Percentiles rank a stretch among this genome's conserved stretches.
Evolutionary conservation across 1,140 invertebrate species (phyloP).

Genomic region (Trichonephila clavipes): DNA sequence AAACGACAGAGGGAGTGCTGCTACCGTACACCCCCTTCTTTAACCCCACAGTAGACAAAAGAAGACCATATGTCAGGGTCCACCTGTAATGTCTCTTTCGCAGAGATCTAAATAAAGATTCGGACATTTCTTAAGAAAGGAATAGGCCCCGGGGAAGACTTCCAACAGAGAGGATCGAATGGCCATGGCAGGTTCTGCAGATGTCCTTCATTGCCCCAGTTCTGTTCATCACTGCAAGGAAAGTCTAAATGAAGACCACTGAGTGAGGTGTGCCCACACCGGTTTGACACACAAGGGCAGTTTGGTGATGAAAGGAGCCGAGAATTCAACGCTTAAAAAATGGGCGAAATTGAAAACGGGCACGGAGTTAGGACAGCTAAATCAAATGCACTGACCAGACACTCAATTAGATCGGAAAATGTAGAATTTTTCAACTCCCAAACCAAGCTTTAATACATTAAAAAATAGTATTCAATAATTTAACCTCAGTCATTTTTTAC

Average conservation of each 20-base stretch:
- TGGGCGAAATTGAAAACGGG: not conserved
- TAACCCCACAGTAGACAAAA: not conserved
- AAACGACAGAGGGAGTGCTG: not conserved
- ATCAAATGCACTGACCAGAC: not conserved
- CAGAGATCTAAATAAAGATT: constrained; percentile 16
- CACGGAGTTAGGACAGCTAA: too few relatives aligned
- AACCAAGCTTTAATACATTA: too few relatives aligned
- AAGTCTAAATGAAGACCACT: not conserved
- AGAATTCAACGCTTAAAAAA: not conserved
- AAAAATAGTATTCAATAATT: too few relatives aligned
- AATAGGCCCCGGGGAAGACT: not conserved
- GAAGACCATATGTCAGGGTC: not conserved
- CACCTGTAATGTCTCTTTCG: not conserved
- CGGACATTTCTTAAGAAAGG: constrained; percentile 33
- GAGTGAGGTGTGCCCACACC: not conserved
- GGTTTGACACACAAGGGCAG: not conserved
- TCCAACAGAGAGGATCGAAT: not conserved
- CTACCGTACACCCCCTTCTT: not conserved
- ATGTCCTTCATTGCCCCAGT: constrained; percentile 5
- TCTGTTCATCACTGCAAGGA: not conserved
- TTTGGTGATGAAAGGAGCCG: not conserved
- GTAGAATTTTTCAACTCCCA: too few relatives aligned
- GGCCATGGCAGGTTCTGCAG: not conserved
- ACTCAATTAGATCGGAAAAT: too few relatives aligned
- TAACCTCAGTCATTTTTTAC: too few relatives aligned